Evolutionary conservation across 2,888 invertebrate species (phyloP).

Genomic region (Himalopsyche anomala): DNA sequence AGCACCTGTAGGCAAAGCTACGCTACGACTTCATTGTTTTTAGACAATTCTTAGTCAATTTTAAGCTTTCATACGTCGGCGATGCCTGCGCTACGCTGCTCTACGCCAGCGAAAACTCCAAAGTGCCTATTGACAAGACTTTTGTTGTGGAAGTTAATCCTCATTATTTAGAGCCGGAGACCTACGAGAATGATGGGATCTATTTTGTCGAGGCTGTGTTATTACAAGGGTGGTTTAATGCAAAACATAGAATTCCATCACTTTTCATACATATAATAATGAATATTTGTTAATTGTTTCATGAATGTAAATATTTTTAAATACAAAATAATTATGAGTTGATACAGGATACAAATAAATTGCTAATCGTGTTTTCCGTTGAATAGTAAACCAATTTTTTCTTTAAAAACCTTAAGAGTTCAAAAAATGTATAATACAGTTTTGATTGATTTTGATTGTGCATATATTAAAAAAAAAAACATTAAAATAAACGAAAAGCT

Average conservation of each 20-base stretch:
- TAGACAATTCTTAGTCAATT: conserved; percentile 41
- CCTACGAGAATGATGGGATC: conserved; percentile 46
- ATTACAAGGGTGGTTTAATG: background rate
- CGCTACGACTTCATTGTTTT: conserved; percentile 45
- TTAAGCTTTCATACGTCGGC: conserved; percentile 36
- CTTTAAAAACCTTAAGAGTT: no score
- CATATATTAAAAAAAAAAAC: no score
- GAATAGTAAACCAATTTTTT: no score
- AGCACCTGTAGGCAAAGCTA: conserved; percentile 11
- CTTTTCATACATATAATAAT: background rate
- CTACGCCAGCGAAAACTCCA: conserved; percentile 56
- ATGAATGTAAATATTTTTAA: no score
- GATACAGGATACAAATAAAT: no score
- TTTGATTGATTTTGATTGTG: no score
- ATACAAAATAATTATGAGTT: no score
- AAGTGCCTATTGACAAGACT: conserved; percentile 60
- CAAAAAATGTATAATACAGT: no score
- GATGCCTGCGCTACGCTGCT: conserved; percentile 45
- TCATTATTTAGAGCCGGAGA: conserved; percentile 57
- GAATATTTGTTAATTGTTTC: no score
- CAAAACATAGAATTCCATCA: background rate
- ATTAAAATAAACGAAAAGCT: no score
- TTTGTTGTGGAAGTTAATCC: conserved; percentile 62
- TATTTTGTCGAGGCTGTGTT: conserved; percentile 26
- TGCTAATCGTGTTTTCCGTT: no score